phyloP scores from a whole-genome alignment of 1,140 invertebrate species.

The Colletes latitarsis region DNA sequence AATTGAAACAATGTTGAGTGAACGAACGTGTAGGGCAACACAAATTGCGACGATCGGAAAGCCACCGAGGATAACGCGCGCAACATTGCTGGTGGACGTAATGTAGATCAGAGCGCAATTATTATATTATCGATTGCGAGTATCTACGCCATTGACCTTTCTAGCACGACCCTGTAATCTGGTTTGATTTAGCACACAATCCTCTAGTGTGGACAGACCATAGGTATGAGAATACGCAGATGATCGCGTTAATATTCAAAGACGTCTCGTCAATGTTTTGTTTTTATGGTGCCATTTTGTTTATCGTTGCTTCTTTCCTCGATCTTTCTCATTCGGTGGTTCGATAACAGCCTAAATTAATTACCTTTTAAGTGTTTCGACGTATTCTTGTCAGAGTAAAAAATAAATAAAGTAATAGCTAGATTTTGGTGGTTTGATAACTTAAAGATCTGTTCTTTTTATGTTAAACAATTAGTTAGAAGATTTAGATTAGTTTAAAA shows the following conservation, averaged over 20 bases:
- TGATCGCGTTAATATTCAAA: conserved; percentile 40
- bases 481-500: too few species aligned
- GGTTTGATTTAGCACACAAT: neutral
- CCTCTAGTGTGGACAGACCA: neutral
- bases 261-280: neutral
- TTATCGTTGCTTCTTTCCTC: neutral
- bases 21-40: neutral
- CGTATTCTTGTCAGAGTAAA: too few species aligned
- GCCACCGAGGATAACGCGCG: neutral
- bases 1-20: neutral
- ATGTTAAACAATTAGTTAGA: too few species aligned
- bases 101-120: conserved; percentile 23
- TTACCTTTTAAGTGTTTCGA: too few species aligned
- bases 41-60: conserved; percentile 9
- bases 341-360: too few species aligned
- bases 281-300: neutral
- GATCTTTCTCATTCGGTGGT: neutral
- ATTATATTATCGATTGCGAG: conserved; percentile 40
- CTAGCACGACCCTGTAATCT: neutral
- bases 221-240: conserved; percentile 33
- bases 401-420: too few species aligned
- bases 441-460: too few species aligned
- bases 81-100: neutral
- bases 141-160: conserved; percentile 46
- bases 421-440: too few species aligned